Percentiles rank a stretch among this genome's conserved stretches.
Conservation (phyloP, 1,140 invertebrate species). For the Tetragonula clypearis region DNA sequence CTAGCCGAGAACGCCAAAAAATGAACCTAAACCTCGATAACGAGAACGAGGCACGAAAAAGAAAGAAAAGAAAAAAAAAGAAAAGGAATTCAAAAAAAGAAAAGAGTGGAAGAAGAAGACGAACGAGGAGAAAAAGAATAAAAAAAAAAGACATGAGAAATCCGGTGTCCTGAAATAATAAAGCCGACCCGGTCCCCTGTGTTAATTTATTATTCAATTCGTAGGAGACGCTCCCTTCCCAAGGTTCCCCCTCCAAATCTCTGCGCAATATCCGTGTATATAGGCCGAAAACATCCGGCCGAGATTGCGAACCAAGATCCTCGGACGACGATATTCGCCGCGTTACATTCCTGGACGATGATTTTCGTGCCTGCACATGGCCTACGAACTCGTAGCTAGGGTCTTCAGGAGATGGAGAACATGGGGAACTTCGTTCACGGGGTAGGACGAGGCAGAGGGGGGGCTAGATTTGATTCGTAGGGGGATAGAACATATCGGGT, state of each 20-base stretch:
- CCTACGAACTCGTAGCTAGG: neutral
- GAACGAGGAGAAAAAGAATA: too few species aligned
- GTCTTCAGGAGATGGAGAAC: neutral
- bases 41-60: too few species aligned
- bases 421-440: neutral
- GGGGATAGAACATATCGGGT: conserved; percentile 63
- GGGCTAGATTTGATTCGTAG: conserved; percentile 62
- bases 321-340: conserved; percentile 11
- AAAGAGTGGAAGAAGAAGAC: neutral
- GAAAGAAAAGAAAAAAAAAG: neutral
- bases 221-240: neutral
- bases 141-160: neutral
- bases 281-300: neutral
- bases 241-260: neutral
- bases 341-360: conserved; percentile 43
- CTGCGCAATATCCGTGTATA: neutral
- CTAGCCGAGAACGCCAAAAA: neutral
- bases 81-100: neutral
- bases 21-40: neutral
- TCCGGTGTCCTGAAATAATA: conserved; percentile 14
- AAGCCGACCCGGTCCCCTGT: neutral
- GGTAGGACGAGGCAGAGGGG: neutral
- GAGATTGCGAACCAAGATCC: conserved; percentile 17
- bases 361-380: conserved; percentile 57
- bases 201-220: conserved; percentile 41